Conservation (phyloP, 53 echinoderm and acorn worm genomes). For the Temnopleurus reevesii region DNA sequence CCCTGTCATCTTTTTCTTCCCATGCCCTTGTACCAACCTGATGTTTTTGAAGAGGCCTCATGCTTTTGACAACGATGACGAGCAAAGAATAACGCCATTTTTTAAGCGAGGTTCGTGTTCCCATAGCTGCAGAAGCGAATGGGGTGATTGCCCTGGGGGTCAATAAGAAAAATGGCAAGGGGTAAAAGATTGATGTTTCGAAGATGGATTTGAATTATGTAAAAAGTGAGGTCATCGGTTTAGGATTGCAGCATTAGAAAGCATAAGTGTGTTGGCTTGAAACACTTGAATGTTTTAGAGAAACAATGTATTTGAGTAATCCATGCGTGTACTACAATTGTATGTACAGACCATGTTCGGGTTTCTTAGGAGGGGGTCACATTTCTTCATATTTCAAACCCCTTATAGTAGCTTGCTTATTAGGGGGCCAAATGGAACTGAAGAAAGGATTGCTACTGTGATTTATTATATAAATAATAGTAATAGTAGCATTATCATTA, state of each 20-base stretch:
- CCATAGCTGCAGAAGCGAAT: conserved; percentile 8
- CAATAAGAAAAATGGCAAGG: not conserved
- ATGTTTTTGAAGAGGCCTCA: conserved; percentile 1
- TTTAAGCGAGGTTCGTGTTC: conserved; percentile 30
- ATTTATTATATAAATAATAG: too few species aligned
- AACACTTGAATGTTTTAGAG: not conserved
- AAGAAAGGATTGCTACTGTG: too few species aligned
- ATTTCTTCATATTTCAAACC: too few species aligned
- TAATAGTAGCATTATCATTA: too few species aligned
- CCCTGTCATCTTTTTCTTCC: not conserved
- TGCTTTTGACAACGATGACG: not conserved
- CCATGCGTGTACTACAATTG: too few species aligned
- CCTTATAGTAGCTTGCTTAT: too few species aligned
- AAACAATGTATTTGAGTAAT: too few species aligned
- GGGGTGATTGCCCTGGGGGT: not conserved
- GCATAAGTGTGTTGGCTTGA: not conserved
- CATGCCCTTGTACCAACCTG: not conserved
- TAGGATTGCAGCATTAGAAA: conserved; percentile 5
- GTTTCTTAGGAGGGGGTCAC: too few species aligned
- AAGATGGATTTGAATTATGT: conserved; percentile 14
- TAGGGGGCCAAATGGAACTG: too few species aligned
- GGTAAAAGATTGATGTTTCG: too few species aligned
- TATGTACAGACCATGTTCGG: too few species aligned
- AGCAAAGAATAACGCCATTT: conserved; percentile 13
- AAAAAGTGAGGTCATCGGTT: conserved; percentile 28